Percentiles rank a stretch among this genome's conserved stretches.
Evolutionary conservation across 1,140 invertebrate species (phyloP).

Genomic region (Nymphalis io): DNA sequence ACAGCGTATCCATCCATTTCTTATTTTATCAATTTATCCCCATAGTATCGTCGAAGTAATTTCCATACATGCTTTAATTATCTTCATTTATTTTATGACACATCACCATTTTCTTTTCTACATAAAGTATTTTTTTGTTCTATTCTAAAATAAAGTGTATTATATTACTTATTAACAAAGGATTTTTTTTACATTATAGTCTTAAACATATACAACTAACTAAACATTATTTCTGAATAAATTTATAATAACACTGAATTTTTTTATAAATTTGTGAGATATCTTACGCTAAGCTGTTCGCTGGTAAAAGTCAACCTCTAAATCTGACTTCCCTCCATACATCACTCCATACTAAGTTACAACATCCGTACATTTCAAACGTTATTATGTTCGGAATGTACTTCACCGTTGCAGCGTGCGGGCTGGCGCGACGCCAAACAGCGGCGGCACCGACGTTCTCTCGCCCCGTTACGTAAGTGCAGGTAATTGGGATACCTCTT

Average conservation of each 20-base stretch:
- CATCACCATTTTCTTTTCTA: too few species aligned
- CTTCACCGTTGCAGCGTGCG: neutral
- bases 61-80: neutral
- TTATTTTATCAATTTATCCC: neutral
- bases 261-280: neutral
- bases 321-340: neutral
- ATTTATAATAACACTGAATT: too few species aligned
- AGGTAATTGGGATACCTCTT: slow-evolving; percentile 21
- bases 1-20: neutral
- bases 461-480: slow-evolving; percentile 12
- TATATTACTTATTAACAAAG: too few species aligned
- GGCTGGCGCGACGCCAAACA: slow-evolving; percentile 16
- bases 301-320: neutral
- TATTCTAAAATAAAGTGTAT: too few species aligned
- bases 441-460: neutral
- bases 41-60: neutral
- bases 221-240: too few species aligned
- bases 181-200: too few species aligned
- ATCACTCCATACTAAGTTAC: neutral
- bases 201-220: too few species aligned
- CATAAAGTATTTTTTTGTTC: too few species aligned
- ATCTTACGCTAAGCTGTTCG: neutral
- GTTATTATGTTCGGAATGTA: slow-evolving; percentile 3
- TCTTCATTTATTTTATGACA: too few species aligned
- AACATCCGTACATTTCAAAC: neutral